phyloP scores from a whole-genome alignment of 2,797 vertebrate genomes.

The Myiothlypis coronata region DNA sequence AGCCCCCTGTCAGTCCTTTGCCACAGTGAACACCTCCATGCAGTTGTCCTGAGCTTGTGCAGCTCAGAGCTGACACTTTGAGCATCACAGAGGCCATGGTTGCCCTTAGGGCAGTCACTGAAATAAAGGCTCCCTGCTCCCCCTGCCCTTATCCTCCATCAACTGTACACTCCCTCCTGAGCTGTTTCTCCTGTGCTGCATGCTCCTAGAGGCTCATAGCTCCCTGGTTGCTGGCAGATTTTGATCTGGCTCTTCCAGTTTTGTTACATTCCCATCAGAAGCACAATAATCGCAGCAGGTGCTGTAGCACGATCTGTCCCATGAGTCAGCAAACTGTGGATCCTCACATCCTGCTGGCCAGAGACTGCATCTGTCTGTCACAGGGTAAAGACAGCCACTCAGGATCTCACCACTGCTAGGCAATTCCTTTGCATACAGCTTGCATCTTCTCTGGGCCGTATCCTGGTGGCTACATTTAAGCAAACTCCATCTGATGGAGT shows the following conservation, averaged over 20 bases:
- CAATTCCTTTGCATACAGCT: not conserved
- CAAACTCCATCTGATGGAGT: not conserved
- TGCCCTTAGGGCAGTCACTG: not conserved
- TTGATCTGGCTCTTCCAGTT: slow-evolving; percentile 46
- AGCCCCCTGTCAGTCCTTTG: not conserved
- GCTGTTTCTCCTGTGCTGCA: not conserved
- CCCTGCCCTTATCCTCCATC: not conserved
- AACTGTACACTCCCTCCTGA: not conserved
- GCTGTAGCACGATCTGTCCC: not conserved
- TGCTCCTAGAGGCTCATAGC: not conserved
- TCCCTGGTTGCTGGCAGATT: not conserved
- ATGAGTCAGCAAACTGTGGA: rapidly evolving
- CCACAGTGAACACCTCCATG: rapidly evolving
- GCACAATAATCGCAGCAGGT: not conserved
- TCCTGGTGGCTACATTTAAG: not conserved
- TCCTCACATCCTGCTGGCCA: not conserved
- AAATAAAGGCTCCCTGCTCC: not conserved
- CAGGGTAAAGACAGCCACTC: not conserved
- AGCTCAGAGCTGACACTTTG: not conserved
- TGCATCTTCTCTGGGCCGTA: not conserved
- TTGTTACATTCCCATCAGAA: slow-evolving; percentile 11
- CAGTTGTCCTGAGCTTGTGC: not conserved
- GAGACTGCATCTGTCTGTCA: rapidly evolving
- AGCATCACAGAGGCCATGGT: not conserved
- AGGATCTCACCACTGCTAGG: not conserved